Conservation (phyloP, 2,113 vertebrate genomes). For the Oreochromis tanganicae region DNA sequence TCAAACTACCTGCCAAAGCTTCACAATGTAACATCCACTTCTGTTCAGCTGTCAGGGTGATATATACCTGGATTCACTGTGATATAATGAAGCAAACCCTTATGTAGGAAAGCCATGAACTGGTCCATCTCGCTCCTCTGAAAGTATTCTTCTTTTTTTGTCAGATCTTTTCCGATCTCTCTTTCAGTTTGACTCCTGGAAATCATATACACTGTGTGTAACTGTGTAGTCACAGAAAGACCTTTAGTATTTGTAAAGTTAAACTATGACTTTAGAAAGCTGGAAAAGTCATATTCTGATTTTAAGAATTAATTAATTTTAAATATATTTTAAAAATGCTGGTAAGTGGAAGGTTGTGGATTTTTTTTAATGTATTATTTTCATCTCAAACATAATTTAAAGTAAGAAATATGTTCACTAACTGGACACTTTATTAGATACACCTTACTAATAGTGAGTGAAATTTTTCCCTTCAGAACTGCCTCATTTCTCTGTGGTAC, state of each 20-base stretch:
- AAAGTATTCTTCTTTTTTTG: background rate
- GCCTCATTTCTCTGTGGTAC: background rate
- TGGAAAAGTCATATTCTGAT: background rate
- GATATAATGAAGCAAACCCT: background rate
- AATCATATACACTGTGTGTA: background rate
- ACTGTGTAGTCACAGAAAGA: background rate
- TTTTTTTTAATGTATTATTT: background rate
- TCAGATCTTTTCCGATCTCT: background rate
- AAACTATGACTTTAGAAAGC: background rate
- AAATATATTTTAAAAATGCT: background rate
- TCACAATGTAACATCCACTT: background rate
- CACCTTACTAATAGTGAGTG: background rate
- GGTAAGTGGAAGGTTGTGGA: background rate
- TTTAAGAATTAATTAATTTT: background rate
- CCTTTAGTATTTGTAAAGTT: background rate
- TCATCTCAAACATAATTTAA: background rate
- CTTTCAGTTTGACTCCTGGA: background rate
- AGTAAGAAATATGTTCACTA: background rate
- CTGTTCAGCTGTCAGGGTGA: background rate
- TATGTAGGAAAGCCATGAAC: background rate
- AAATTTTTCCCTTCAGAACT: background rate
- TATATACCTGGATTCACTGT: background rate
- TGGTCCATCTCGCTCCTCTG: background rate
- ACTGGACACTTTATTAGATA: background rate
- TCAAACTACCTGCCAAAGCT: background rate